These are phyloP conservation scores for Oligia fasciuncula DNA, from an alignment of 2,888 invertebrate species.

Conservation along the genomic window DNA sequence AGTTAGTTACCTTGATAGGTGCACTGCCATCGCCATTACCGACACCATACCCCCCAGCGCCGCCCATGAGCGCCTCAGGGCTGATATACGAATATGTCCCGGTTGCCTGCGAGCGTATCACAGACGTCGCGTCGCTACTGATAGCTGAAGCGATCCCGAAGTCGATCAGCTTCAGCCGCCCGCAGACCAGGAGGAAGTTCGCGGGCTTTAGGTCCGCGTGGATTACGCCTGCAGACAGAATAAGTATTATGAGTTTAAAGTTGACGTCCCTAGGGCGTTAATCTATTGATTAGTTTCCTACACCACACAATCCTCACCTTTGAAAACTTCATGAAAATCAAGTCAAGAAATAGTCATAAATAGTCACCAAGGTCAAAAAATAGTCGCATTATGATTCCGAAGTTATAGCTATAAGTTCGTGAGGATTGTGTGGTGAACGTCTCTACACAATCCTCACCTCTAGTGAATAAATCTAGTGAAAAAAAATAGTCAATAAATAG, in stretches of 20 bases:
- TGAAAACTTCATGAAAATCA: too few relatives aligned
- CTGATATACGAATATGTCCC: constrained; percentile 99
- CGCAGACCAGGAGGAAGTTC: constrained; percentile 97
- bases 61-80: constrained; percentile 96
- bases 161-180: constrained; percentile 97
- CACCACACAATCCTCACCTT: too few relatives aligned
- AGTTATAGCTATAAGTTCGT: too few relatives aligned
- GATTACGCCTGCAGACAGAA: constrained; percentile 93
- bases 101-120: constrained; percentile 94
- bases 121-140: constrained; percentile 96
- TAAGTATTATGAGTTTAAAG: background rate
- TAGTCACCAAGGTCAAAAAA: too few relatives aligned
- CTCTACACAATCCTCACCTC: too few relatives aligned
- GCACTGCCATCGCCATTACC: constrained; percentile 78
- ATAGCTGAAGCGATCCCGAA: constrained; percentile 98
- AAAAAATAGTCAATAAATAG: too few relatives aligned
- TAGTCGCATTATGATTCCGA: too few relatives aligned
- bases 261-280: too few relatives aligned
- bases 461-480: too few relatives aligned
- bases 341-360: too few relatives aligned
- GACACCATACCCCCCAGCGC: constrained; percentile 84
- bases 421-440: too few relatives aligned
- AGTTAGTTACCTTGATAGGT: constrained; percentile 82
- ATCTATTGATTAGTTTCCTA: background rate
- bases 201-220: constrained; percentile 99